Evolutionary conservation across 2,888 invertebrate species (phyloP).

Genomic region (Dione vanillae): DNA sequence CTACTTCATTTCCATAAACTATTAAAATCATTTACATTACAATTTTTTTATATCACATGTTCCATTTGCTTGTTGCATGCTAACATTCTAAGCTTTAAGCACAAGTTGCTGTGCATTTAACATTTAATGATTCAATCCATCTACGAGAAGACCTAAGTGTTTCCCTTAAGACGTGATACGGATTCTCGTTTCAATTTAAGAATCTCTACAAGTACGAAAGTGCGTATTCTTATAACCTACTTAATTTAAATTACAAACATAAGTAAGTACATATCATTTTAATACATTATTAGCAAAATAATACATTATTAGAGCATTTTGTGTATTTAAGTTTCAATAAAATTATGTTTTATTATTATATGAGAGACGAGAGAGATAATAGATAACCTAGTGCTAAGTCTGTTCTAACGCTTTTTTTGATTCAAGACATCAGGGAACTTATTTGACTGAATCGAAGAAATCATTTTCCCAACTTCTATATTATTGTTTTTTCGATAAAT

Average conservation of each 20-base stretch:
- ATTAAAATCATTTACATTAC: not conserved
- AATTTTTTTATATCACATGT: not conserved
- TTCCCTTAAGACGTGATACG: constrained; percentile 26
- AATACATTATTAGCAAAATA: no score
- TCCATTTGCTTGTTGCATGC: not conserved
- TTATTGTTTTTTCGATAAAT: not conserved
- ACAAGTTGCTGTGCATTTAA: no score
- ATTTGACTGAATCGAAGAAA: no score
- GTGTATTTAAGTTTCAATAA: no score
- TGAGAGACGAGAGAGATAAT: no score
- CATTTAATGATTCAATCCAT: not conserved
- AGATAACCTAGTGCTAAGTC: no score
- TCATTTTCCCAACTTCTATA: not conserved
- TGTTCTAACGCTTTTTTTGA: no score
- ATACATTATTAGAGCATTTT: no score
- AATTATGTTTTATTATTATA: no score
- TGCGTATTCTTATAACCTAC: not conserved
- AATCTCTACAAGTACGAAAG: constrained; percentile 28
- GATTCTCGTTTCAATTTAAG: constrained; percentile 34
- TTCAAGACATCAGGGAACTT: no score
- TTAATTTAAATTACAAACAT: not conserved
- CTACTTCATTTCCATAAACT: not conserved
- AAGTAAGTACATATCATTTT: not conserved
- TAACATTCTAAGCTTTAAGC: not conserved
- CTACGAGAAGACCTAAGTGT: constrained; percentile 7